phyloP scores from a whole-genome alignment of 1,140 invertebrate genomes.

The Brachionus plicatilis region DNA sequence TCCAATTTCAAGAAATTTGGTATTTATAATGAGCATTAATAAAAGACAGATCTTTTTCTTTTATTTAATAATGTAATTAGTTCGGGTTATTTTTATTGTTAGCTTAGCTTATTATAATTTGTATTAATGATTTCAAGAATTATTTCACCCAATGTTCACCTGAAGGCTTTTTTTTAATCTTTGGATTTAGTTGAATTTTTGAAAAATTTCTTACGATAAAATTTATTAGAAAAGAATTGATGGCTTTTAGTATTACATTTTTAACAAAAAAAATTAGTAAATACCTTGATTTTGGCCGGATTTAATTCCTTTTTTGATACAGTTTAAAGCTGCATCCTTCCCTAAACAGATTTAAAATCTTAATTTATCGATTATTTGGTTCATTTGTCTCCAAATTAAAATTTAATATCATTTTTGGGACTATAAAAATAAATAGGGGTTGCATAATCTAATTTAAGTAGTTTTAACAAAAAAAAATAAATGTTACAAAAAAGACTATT shows the following conservation, averaged over 20 bases:
- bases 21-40: not conserved
- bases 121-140: not conserved
- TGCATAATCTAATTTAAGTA: not conserved
- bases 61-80: not conserved
- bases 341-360: not conserved
- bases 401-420: not conserved
- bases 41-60: slow-evolving; percentile 23
- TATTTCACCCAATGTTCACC: not conserved
- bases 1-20: slow-evolving; percentile 3
- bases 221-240: not conserved
- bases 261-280: not conserved
- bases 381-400: not conserved
- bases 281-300: not conserved
- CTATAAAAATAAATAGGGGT: not conserved
- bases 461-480: not conserved
- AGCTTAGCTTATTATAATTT: not conserved
- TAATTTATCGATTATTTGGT: not conserved
- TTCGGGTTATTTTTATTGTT: not conserved
- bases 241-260: not conserved
- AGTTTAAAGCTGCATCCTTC: not conserved
- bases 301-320: not conserved
- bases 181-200: not conserved
- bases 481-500: not conserved
- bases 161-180: not conserved
- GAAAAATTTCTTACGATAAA: not conserved